Evolutionary conservation across 2,113 vertebrate genomes (phyloP), one percentile per base, ranked within the genome.

Genomic region (Hemibagrus wyckioides): DNA sequence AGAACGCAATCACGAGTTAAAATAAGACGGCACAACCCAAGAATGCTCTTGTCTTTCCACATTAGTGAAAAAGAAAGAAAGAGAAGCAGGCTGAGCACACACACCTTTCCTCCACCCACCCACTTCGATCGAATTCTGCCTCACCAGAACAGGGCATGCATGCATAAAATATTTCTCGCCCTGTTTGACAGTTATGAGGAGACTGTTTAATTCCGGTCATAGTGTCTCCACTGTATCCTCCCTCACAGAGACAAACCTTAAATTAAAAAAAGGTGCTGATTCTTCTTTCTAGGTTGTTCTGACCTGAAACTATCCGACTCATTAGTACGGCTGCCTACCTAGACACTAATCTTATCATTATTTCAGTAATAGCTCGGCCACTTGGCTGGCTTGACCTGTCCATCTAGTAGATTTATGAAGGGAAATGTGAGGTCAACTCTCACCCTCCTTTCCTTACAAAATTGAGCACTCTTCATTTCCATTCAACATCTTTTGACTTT

Each of bases 351-450:
- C 11, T 77, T 56, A 83, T 73, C 54, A 25, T 56, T 84, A 82
- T 87, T 87, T 76, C 17, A 57, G 56, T 83, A 30, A 87, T 63
- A 28, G 28, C 73, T 80, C 15, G 14, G 52, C 30, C 41, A 56
- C 80, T 77, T 80, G 61, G 69, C 75, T 57, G 4, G 69, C 39
- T 77, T 69, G 76, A 85, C 75, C 86, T 80, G 80, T 88, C 63
- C 36, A 48, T 65, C 54, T n/a, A 61, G 33, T 39, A 13, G 71
- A 76, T 54, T 83, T 41, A 65, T 83, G 33, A 83, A 2, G 2
- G 21, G 13, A 41, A 71, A 73, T 36, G 33, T 36, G n/a, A 83
- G 50, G n/a, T 61, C 80, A 82, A 30, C 41, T 17, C 67, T 17
- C 67, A 44, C 33, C 85, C 30, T 48, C 25, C 28, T 44, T 33